Base-by-base conservation (phyloP, 2,797 vertebrate species). In the Scomberomorus guttatus region DNA sequence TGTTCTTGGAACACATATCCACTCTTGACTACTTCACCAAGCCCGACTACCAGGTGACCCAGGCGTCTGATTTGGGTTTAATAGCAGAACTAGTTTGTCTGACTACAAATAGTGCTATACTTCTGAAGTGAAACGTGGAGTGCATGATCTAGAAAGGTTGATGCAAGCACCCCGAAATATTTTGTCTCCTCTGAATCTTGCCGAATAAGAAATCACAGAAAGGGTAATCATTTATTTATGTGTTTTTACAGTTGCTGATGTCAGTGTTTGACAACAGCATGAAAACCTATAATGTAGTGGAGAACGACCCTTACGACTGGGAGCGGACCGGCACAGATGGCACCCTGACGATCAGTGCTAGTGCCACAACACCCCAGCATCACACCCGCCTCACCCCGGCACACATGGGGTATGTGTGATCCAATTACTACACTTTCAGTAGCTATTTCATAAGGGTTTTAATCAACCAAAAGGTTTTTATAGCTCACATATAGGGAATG, bases 21-120 rank as follows among this genome's bases (percentile, higher is more conserved):
- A 96, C 82, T 90, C 95, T 99, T 80, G 98, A 99, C 95, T 99
- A 99, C 92, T 98, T 97, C 93, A 99, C 97, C n/a, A 99, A 99
- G 90, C 98, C 98, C 2, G 97, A 99, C 91, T 99, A 99, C 88
- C 96, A 98, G 97, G 98, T 99, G 57, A 94, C 92, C 73, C 4
- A 3, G 9, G 12, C 2, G 5, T 67, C 6, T 81, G 8, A 25
- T 62, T 34, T 64, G 25, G 9, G 5, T 56, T 75, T 42, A 22
- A 22, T 32, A 22, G 54, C 62, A 12, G 46, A 48, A 8, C 18
- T 20, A 5, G 22, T 15, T 50, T 44, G 54, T 32, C 42, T 72
- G 17, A 42, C 10, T 34, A 9, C 29, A 60, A 24, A 42, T 24
- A 22, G 44, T 29, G 57, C 1, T 15, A 39, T 34, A 46, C 44